Percentiles rank a stretch among this genome's conserved stretches.
Evolutionary conservation across 2,113 vertebrate species (phyloP).

Genomic region (Sapajus apella): DNA sequence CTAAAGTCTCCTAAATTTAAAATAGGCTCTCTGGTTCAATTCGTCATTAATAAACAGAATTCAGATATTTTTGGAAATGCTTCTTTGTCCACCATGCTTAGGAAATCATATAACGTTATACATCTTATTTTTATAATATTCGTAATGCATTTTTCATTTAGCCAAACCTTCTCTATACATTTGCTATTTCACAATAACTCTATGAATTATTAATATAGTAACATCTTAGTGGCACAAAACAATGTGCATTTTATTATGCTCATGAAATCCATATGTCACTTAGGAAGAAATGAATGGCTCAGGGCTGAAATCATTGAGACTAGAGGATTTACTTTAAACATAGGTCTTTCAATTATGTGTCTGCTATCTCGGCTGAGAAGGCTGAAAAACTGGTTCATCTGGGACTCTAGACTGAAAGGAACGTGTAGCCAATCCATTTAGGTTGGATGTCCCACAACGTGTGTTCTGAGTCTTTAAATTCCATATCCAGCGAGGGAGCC

Average conservation of each 20-base stretch:
- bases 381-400: fast-evolving
- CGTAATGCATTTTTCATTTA: not conserved
- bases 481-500: not conserved
- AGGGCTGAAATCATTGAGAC: not conserved
- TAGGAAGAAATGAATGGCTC: not conserved
- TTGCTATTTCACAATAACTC: not conserved
- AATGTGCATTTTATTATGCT: not conserved
- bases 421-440: not conserved
- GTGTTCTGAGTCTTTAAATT: not conserved
- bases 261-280: not conserved
- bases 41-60: not conserved
- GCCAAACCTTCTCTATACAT: not conserved
- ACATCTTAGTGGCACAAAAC: not conserved
- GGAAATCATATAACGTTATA: not conserved
- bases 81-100: not conserved
- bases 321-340: not conserved
- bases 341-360: not conserved
- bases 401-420: no score
- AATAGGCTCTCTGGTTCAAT: not conserved
- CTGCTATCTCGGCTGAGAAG: fast-evolving
- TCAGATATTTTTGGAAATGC: not conserved
- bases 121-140: not conserved
- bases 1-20: not conserved
- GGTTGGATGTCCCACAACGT: not conserved
- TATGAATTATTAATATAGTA: not conserved